Conservation (phyloP, 2,888 invertebrate species). For the Pollenia labialis region DNA sequence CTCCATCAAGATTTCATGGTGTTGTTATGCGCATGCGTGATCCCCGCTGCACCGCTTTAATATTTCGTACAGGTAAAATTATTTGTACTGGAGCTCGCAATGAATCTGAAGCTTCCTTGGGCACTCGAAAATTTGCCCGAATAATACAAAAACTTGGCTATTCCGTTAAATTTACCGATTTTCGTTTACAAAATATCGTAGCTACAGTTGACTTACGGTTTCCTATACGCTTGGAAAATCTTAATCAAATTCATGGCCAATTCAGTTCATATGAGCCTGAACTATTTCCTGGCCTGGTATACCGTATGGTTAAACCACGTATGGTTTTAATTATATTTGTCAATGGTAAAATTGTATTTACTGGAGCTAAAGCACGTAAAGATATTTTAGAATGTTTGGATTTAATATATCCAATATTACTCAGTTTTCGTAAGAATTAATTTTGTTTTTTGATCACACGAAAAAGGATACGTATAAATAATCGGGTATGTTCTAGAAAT, state of each 20-base stretch:
- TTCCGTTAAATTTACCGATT: conserved; percentile 90
- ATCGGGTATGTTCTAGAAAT: too few species aligned
- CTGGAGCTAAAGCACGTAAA: conserved; percentile 94
- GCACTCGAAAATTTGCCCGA: conserved; percentile 91
- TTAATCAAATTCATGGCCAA: conserved; percentile 90
- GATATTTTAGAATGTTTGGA: conserved; percentile 97
- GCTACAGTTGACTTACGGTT: conserved; percentile 91
- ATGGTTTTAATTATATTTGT: conserved; percentile 99
- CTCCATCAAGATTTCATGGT: conserved; percentile 92
- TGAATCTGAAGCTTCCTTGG: conserved; percentile 90
- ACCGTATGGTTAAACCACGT: conserved; percentile 97
- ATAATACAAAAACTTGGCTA: conserved; percentile 93
- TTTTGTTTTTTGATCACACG: background rate
- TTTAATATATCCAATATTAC: conserved; percentile 97
- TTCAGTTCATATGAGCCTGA: conserved; percentile 98
- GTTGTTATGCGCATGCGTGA: conserved; percentile 93
- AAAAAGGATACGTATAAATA: background rate
- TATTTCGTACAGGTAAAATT: conserved; percentile 91
- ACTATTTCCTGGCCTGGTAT: conserved; percentile 98
- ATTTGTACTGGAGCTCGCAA: conserved; percentile 92
- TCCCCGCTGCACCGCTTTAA: conserved; percentile 90
- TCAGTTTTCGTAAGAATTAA: conserved; percentile 94
- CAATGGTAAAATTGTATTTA: conserved; percentile 99
- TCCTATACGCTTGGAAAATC: conserved; percentile 89
- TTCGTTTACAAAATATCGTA: conserved; percentile 91